Base-by-base conservation (phyloP, 2,797 vertebrate species). In the Ptychadena robeensis region DNA sequence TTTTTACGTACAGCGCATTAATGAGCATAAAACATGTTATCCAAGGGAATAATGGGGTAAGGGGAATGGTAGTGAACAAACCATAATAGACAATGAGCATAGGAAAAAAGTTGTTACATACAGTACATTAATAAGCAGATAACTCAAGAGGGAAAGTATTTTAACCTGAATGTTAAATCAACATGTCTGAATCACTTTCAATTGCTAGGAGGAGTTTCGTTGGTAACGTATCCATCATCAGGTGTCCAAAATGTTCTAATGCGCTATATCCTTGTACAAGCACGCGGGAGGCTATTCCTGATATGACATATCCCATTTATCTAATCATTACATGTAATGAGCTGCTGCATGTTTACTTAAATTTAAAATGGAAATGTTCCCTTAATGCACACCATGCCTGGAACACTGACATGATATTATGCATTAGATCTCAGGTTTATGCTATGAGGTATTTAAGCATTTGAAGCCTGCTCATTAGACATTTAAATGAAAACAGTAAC, bases 401-500 rank as follows among this genome's bases (percentile, higher is more conserved):
- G n/a, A 61, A 25, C 59, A 61, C 25, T 22, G 44, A 53, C 6
- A n/a, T 22, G 44, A 53, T 53, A 22, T 22, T 53, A 22, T 53
- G 44, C 44, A n/a, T 53, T 44, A 44, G 14, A 44, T 11, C 44
- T 5, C 18, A 53, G 18, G 4, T 53, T 53, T 53, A 53, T 53
- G 59, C 27, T 27, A 28, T 12, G 27, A 61, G 25, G 53, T 59
- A 1, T 25, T 25, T 25, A 61, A 59, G 25, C 59, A 61, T 28
- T 28, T 25, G 25, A 67, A 67, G 10, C 3, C 31, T 34, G 31
- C 65, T 67, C 65, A 67, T 67, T 35, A 67, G 8, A 67, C 65
- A 67, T 67, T 34, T 67, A 35, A 67, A 67, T 67, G 11, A 28
- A 35, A 67, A 67, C 31, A 9, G 32, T 67, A 67, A n/a, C 30